These are phyloP conservation scores for Aphelinus certus DNA, from an alignment of 1,140 invertebrate species.

Conservation along the genomic window DNA sequence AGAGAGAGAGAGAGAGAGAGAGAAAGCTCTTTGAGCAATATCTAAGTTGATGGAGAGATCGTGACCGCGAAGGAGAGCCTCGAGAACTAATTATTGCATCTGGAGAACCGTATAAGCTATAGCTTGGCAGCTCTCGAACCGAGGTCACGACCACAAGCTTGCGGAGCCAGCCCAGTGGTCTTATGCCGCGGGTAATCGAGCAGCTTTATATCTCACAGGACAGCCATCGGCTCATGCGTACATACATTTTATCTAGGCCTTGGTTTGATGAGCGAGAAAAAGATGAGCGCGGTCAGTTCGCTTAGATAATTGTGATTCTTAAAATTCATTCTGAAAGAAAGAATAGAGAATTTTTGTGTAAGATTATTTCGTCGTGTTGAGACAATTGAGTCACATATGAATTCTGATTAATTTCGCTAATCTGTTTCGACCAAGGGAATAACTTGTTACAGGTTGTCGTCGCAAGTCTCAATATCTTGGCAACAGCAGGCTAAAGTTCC, in stretches of 20 bases:
- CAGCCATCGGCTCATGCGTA: conserved; percentile 11
- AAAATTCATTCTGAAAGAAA: no score
- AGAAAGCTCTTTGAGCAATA: background rate
- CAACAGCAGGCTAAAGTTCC: no score
- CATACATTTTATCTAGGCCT: conserved; percentile 26
- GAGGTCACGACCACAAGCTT: conserved; percentile 3
- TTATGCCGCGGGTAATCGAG: conserved; percentile 17
- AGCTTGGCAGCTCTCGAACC: background rate
- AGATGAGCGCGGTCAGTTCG: no score
- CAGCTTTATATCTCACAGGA: background rate
- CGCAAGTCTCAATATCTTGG: no score
- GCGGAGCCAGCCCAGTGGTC: conserved; percentile 2
- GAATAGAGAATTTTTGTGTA: no score
- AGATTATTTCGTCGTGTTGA: no score
- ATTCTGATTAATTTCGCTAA: no score
- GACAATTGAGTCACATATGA: no score
- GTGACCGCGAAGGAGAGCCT: conserved; percentile 7
- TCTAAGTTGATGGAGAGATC: conserved; percentile 13
- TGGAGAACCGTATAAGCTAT: background rate
- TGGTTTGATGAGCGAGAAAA: background rate
- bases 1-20: background rate
- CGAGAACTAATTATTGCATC: conserved; percentile 30
- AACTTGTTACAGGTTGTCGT: no score
- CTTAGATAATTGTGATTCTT: no score
- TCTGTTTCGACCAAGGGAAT: no score